phyloP scores from a whole-genome alignment of 2,888 invertebrate species.

The Calephelis perditalis region DNA sequence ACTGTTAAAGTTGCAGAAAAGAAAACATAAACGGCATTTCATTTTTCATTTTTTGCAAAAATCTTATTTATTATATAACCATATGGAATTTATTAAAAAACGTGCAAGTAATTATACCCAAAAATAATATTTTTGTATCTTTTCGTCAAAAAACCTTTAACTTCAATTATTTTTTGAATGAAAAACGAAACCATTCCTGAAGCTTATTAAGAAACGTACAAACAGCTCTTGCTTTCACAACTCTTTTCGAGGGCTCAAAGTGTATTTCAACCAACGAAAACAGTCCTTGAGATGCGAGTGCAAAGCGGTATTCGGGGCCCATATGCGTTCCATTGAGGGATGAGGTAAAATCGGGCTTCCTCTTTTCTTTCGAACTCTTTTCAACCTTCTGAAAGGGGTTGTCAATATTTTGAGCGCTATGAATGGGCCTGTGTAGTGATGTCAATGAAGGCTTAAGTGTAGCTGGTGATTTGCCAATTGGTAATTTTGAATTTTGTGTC shows the following conservation, averaged over 20 bases:
- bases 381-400: constrained; percentile 63
- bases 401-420: constrained; percentile 74
- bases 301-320: constrained; percentile 52
- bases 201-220: constrained; percentile 6
- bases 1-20: too few species aligned
- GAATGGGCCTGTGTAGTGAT: constrained; percentile 63
- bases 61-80: too few species aligned
- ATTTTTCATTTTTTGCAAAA: too few species aligned
- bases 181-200: neutral
- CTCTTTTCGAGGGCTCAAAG: constrained; percentile 39
- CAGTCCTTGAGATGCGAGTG: constrained; percentile 29
- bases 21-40: too few species aligned
- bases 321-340: constrained; percentile 61
- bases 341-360: constrained; percentile 66
- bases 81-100: too few species aligned
- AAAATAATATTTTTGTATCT: too few species aligned
- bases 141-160: too few species aligned
- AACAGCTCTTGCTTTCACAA: constrained; percentile 7
- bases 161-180: too few species aligned
- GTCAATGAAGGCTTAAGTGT: constrained; percentile 62
- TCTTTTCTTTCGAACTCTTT: constrained; percentile 62
- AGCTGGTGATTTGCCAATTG: constrained; percentile 45
- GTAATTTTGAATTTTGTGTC: constrained; percentile 5
- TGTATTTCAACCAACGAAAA: constrained; percentile 39
- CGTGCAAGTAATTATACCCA: too few species aligned